Base-by-base conservation (phyloP, 2,113 vertebrate species). In the Bufo gargarizans region DNA sequence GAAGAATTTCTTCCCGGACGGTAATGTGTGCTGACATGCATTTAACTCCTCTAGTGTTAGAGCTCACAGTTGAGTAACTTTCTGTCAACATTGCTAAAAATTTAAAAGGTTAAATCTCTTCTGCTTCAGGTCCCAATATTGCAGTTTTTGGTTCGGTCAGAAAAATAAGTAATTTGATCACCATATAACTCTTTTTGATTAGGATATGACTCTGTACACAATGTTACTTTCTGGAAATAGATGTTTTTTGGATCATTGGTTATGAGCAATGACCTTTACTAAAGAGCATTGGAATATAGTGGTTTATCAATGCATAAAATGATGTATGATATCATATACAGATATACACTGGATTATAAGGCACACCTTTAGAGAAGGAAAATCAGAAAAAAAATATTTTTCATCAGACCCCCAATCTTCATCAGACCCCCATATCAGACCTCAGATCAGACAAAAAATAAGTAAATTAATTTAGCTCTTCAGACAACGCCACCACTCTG, bases 41-140 rank as follows among this genome's bases (percentile, higher is more conserved):
- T 89, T 89, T 89, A 89, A 89, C 87, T 89, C 81, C 87, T 89
- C 72, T 89, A 89, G 87, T 89, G 87, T 89, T 89, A 43, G 74
- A 58, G 63, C 76, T 61, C 69, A 89, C 45, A 82, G 49, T 78
- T 89, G 79, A 89, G n/a, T 82, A 89, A 84, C 71, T 89, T 77
- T 89, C 87, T 89, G 87, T 89, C 87, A 89, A 84, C 81, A 89
- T 67, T 22, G 22, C 81, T 84, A 89, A 89, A 33, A 67, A 84
- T 53, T 84, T 72, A 78, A 89, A 89, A 89, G 87, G 87, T 84
- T 89, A 89, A 77, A 89, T 84, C 72, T 87, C n/a, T 89, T 89
- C 87, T 84, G 84, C 82, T 78, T 84, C 87, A 84, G 58, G 72
- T 78, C 72, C 50, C 82, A 84, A 43, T 89, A 33, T 71, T 84